Evolutionary conservation across 2,797 vertebrate genomes (phyloP), one percentile per base, ranked within the genome.

Genomic region (Apogon hyalosoma): DNA sequence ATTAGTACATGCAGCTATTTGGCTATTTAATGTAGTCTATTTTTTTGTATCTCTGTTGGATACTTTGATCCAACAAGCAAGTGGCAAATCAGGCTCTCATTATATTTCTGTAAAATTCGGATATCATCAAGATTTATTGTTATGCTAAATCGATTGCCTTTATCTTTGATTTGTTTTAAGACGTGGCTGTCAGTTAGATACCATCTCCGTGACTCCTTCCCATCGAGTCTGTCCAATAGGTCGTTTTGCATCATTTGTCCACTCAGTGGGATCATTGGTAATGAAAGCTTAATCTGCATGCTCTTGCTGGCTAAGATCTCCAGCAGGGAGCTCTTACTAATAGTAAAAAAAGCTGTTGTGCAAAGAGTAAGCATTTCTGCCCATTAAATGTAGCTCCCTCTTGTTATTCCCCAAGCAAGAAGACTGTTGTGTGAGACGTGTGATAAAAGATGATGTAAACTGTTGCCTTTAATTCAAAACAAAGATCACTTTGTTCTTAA

Each of bases 401-500:
- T 38, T 21, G 9, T 19, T 63, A 4, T 65, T 39, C 12, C 28
- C 49, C 45, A 52, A 18, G 53, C 28, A 31, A 19, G 50, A 47
- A 59, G 19, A 43, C 33, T 48, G 11, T 38, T 9, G 8, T 36
- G 7, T 51, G 46, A 66, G 38, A 63, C 52, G 61, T 70, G 49
- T 80, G 83, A 82, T 84, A 79, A 87, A 77, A 85, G 71, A 77
- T 49, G 64, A 65, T 77, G 79, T 70, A 81, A 83, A 66, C 47
- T 12, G 14, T 53, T 52, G 3, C 43, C 19, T 52, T 59, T 65
- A 33, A 41, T 54, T 75, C 46, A 46, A 8, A 24, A 77, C 42
- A 75, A 62, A 69, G 43, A 62, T 45, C 15, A 52, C 69, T 80
- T 74, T 80, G 73, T 72, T 81, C 53, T 76, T 63, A 67, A 72